Evolutionary conservation across 2,797 vertebrate species (phyloP).

Genomic region (Xenentodon cancila): DNA sequence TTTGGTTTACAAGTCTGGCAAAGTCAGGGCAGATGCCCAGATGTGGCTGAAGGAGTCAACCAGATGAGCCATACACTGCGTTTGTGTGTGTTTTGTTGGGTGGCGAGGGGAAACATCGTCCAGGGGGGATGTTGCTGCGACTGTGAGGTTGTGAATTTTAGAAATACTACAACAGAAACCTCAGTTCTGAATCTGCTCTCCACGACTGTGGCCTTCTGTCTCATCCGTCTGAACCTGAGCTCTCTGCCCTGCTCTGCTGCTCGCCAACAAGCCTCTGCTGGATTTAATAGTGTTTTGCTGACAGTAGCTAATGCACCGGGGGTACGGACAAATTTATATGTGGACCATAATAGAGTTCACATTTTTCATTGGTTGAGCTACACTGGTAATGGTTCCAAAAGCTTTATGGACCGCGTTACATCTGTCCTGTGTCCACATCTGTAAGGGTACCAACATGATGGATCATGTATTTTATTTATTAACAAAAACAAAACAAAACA

Average conservation of each 20-base stretch:
- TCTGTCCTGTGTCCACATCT: conserved; percentile 28
- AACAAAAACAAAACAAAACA: too few species aligned
- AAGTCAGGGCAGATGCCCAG: conserved; percentile 63
- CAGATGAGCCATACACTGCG: conserved; percentile 41
- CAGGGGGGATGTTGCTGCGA: too few species aligned
- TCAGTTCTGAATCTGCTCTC: too few species aligned
- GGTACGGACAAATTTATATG: conserved; percentile 51
- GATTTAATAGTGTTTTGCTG: conserved; percentile 38
- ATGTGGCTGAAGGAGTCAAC: conserved; percentile 62
- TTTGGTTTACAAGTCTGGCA: conserved; percentile 48
- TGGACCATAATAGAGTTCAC: conserved; percentile 36
- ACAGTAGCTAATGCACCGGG: conserved; percentile 15
- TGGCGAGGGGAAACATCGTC: too few species aligned
- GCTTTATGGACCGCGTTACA: conserved; percentile 21
- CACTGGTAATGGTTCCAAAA: conserved; percentile 8
- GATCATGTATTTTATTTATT: conserved; percentile 22
- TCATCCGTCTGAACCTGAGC: conserved; percentile 37
- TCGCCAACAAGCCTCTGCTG: conserved; percentile 37
- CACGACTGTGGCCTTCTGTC: neutral
- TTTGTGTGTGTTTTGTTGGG: conserved; percentile 4
- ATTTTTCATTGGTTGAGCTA: conserved; percentile 31
- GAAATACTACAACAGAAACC: too few species aligned
- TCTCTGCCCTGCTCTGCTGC: neutral
- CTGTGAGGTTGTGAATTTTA: neutral
- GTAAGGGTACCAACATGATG: conserved; percentile 25